phyloP scores from a whole-genome alignment of 1,140 invertebrate species.

The Ptiloglossa arizonensis region DNA sequence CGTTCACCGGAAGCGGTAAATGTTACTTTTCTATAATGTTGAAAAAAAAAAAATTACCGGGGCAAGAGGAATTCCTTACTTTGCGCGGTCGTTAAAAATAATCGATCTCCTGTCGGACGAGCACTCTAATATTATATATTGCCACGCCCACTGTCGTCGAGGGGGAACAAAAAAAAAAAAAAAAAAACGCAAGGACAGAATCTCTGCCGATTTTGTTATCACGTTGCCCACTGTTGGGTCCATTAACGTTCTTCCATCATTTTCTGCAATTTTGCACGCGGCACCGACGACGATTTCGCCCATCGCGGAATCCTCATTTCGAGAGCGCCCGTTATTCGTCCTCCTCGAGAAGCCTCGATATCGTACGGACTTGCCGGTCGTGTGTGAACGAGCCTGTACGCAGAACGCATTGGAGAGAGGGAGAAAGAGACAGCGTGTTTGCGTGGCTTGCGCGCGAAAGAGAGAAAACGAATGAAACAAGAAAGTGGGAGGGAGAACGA shows the following conservation, averaged over 20 bases:
- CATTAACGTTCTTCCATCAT: conserved; percentile 44
- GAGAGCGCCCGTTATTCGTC: conserved; percentile 62
- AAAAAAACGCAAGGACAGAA: background rate
- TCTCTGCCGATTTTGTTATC: conserved; percentile 13
- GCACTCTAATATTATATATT: background rate
- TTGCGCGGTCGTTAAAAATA: background rate
- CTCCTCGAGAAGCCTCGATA: conserved; percentile 62
- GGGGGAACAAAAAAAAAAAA: background rate
- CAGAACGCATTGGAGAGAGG: conserved; percentile 33
- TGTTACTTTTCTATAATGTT: background rate
- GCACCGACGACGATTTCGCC: conserved; percentile 46
- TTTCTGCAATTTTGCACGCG: conserved; percentile 50
- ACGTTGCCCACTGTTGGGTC: conserved; percentile 18
- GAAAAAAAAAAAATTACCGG: background rate
- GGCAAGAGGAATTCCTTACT: background rate
- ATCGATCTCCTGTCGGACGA: background rate
- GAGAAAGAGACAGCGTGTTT: conserved; percentile 17
- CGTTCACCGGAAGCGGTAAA: background rate
- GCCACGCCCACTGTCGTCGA: conserved; percentile 36
- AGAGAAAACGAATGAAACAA: background rate
- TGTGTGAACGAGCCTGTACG: conserved; percentile 63
- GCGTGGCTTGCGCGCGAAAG: background rate
- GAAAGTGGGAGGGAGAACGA: conserved; percentile 17
- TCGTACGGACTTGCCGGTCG: conserved; percentile 44
- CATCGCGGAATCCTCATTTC: conserved; percentile 57